Percentiles rank a stretch among this genome's conserved stretches.
Evolutionary conservation across 1,140 invertebrate genomes (phyloP).

Genomic region (Mercenaria mercenaria): DNA sequence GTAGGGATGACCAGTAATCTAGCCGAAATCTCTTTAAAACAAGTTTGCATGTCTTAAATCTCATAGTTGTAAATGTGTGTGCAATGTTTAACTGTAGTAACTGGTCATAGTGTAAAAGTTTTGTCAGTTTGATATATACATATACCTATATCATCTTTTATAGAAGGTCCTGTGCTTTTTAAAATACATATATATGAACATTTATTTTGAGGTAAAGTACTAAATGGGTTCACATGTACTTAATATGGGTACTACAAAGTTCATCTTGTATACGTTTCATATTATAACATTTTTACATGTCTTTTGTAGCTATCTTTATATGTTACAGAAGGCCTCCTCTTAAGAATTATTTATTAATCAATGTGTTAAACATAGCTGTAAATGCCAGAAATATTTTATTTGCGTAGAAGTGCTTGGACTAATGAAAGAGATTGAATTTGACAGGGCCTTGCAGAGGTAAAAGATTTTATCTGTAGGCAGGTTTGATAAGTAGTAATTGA

Average conservation of each 20-base stretch:
- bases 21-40: slow-evolving; percentile 26
- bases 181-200: slow-evolving; percentile 44
- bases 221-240: background rate
- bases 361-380: background rate
- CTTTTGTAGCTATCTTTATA: slow-evolving; percentile 18
- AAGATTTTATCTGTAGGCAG: too few species aligned
- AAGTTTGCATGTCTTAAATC: slow-evolving; percentile 23
- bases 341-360: background rate
- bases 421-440: too few species aligned
- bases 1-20: background rate
- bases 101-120: slow-evolving; percentile 36
- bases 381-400: background rate
- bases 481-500: too few species aligned
- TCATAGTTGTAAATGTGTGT: slow-evolving; percentile 37
- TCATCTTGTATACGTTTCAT: slow-evolving; percentile 24
- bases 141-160: slow-evolving; percentile 41
- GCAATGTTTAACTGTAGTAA: slow-evolving; percentile 47
- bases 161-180: slow-evolving; percentile 43
- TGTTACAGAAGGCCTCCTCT: background rate
- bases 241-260: background rate
- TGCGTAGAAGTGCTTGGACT: background rate
- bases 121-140: slow-evolving; percentile 50
- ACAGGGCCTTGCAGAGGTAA: too few species aligned
- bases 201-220: slow-evolving; percentile 13
- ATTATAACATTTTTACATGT: background rate